These are phyloP conservation scores for Hypercompe scribonia DNA, from an alignment of 2,888 invertebrate species.

Conservation along the genomic window DNA sequence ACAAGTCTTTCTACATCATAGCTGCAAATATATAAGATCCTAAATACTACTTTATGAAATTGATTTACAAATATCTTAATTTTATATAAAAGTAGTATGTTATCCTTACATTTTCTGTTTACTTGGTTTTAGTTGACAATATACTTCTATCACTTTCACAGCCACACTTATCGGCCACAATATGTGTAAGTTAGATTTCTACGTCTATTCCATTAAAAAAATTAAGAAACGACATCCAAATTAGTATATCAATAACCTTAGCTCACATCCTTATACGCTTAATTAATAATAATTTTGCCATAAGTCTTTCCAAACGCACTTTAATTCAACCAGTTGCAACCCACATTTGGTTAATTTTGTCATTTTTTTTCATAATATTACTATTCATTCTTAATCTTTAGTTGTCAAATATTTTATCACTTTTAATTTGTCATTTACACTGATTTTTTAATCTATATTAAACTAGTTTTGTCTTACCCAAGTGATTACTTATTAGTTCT, in stretches of 20 bases:
- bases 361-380: neutral
- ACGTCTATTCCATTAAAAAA: constrained; percentile 48
- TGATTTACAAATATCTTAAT: constrained; percentile 7
- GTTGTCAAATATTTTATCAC: constrained; percentile 48
- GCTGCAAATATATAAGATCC: neutral
- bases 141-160: constrained; percentile 65
- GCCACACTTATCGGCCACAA: constrained; percentile 56
- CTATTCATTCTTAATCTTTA: constrained; percentile 18
- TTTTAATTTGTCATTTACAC: constrained; percentile 35
- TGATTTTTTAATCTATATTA: constrained; percentile 32
- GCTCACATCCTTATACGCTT: constrained; percentile 56
- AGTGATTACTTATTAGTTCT: constrained; percentile 31
- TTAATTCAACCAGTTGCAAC: constrained; percentile 17
- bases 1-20: neutral
- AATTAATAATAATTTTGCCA: constrained; percentile 21
- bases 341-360: neutral
- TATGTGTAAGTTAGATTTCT: constrained; percentile 34
- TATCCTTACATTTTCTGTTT: constrained; percentile 54
- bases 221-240: constrained; percentile 28
- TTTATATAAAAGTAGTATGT: constrained; percentile 8
- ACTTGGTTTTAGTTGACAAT: constrained; percentile 59
- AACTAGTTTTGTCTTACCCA: constrained; percentile 28
- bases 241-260: constrained; percentile 74
- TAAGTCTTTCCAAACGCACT: constrained; percentile 31
- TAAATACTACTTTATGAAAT: constrained; percentile 7